Evolutionary conservation across 2,888 invertebrate genomes (phyloP).

Genomic region (Catonia carolina): DNA sequence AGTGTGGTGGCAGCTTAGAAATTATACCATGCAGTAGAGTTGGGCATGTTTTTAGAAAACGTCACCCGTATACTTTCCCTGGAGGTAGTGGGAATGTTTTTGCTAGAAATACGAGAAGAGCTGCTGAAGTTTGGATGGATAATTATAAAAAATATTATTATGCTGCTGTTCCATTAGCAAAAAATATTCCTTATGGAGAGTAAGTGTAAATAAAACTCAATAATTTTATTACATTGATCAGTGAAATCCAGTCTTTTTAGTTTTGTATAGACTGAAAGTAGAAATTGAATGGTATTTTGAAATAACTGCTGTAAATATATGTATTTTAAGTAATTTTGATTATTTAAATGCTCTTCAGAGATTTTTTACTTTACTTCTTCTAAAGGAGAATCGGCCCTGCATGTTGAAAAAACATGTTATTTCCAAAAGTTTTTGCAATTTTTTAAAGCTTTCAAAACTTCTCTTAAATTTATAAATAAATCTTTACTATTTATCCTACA

Average conservation of each 20-base stretch:
- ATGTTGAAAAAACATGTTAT: too few species aligned
- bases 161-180: conserved; percentile 81
- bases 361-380: too few species aligned
- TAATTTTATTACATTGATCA: background rate
- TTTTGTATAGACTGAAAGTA: background rate
- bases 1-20: conserved; percentile 94
- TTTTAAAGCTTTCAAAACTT: too few species aligned
- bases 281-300: too few species aligned
- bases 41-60: conserved; percentile 90
- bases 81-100: conserved; percentile 96
- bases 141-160: conserved; percentile 96
- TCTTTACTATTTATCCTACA: too few species aligned
- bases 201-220: conserved; percentile 47
- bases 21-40: conserved; percentile 96
- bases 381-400: too few species aligned
- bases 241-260: background rate
- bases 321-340: too few species aligned
- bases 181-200: conserved; percentile 85
- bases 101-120: conserved; percentile 89
- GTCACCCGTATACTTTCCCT: conserved; percentile 98
- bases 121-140: conserved; percentile 99
- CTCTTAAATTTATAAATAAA: too few species aligned
- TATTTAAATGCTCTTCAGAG: too few species aligned
- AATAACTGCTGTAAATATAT: too few species aligned
- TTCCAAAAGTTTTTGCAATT: too few species aligned